Evolutionary conservation across 2,113 vertebrate genomes (phyloP), one percentile per base, ranked within the genome.

Genomic region (Notothenia coriiceps): DNA sequence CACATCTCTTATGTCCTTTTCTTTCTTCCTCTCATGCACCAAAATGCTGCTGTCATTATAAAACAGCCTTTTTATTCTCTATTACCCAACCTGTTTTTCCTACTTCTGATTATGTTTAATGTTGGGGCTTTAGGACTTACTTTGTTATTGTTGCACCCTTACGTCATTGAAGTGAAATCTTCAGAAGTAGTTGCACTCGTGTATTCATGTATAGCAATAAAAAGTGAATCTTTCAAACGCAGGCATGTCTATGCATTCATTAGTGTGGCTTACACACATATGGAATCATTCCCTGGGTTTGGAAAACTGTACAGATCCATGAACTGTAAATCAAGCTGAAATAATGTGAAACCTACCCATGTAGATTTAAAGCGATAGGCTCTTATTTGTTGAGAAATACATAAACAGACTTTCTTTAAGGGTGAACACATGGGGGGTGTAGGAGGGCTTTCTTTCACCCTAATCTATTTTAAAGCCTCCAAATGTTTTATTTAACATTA

Each of bases 61-160:
- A 72, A 79, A 84, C 40, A 1, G 60, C 43, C 1, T 33, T 55
- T 40, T 69, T 29, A 29, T 67, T 66, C 35, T 2, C 10, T 63
- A 22, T 46, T 57, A 74, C 77, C 70, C 68, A 74, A 61, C 56
- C 63, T 55, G 69, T 33, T 62, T 65, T 68, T 85, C 63, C 59
- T 46, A 63, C 73, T 85, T 44, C 70, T 85, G 0, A 11, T 71
- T 75, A 78, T 72, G 73, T 65, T 71, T 60, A 57, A 55, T 70
- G 43, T 43, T 2, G 0, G 33, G 14, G 11, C 66, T 76, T 1
- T 25, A 22, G 46, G 49, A 65, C 35, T 71, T 80, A 9, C 50
- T 74, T 18, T 67, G 79, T 74, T 29, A 49, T 63, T 50, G 55
- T 20, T 82, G 9, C 14, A 55, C 51, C 50, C 17, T 14, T 64